A percentile compares a stretch with the other conserved stretches of the same genome.
Conservation (phyloP, 1,140 invertebrate genomes). For the Subanguina moxae region DNA sequence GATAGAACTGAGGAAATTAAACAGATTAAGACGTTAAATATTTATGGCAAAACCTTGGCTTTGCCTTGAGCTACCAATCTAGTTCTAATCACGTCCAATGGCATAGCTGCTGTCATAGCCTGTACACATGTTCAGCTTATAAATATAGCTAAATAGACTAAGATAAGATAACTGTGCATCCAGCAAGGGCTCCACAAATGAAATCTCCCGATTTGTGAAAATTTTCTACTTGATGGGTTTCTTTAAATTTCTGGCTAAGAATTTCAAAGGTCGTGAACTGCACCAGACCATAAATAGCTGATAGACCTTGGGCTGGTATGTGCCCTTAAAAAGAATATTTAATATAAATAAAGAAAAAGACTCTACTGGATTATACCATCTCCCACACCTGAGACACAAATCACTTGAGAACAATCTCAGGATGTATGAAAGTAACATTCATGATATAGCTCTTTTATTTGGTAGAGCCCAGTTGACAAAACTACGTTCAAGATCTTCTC, state of each 20-base stretch:
- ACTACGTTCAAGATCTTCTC: too few species aligned
- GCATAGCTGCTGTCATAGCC: slow-evolving; percentile 10
- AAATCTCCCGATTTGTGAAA: slow-evolving; percentile 64
- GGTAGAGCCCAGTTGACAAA: too few species aligned
- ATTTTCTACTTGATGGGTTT: slow-evolving; percentile 2
- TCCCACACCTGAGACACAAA: too few species aligned
- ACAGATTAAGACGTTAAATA: not conserved
- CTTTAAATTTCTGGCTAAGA: slow-evolving; percentile 15
- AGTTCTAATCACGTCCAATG: slow-evolving; percentile 18
- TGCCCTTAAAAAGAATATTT: slow-evolving; percentile 68
- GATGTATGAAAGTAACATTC: too few species aligned
- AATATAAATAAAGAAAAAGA: slow-evolving; percentile 4
- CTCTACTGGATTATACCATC: too few species aligned
- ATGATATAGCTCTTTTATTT: too few species aligned
- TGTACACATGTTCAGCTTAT: slow-evolving; percentile 65
- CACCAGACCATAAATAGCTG: slow-evolving; percentile 77
- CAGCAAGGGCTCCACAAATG: slow-evolving; percentile 74
- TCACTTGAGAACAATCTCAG: too few species aligned
- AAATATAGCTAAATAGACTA: slow-evolving; percentile 72
- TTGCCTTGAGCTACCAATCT: slow-evolving; percentile 36
- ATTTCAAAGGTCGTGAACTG: slow-evolving; percentile 63
- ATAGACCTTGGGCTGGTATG: slow-evolving; percentile 82
- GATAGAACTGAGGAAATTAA: slow-evolving; percentile 10
- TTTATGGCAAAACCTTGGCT: slow-evolving; percentile 22
- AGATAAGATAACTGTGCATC: slow-evolving; percentile 69